Base-by-base conservation (phyloP, 2,888 invertebrate genomes). In the Folsomia manolachei region DNA sequence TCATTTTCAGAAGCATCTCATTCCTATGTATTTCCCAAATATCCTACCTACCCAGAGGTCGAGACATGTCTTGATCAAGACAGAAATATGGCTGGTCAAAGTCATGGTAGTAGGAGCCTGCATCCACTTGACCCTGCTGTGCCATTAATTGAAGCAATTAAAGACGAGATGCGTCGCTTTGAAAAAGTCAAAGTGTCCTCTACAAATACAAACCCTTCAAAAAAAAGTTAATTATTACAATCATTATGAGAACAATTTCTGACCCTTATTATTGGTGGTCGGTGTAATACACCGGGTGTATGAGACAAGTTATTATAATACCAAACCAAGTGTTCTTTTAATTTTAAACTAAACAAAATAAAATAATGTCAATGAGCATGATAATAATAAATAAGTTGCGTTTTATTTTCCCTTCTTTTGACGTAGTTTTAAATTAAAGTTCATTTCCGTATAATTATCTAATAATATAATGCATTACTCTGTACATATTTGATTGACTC, bases 131-230 rank as follows among this genome's bases (percentile, higher is more conserved):
- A 93, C 83, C 91, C 93, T 0, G 93, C 93, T 0, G 88, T 92
- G 18, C 93, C 93, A 0, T 86, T 94, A 26, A 93, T 94, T 81
- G 89, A 90, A 62, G 92, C 93, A 76, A 94, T 94, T 82, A 93
- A 92, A 83, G 89, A 88, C 75, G 94, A 94, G 80, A 82, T 84
- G 69, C 82, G 83, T 65, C 62, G 78, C 64, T 80, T 80, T 70
- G 80, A 79, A 61, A 78, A 19, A 60, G 67, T 67, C 18, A 67
- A 67, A 56, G 67, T 67, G 9, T 67, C 67, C 24, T 67, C 67
- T 2, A 7, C 60, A 9, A 9, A 7, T n/a, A 19, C 39, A 14
- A 14, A 39, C 39, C 14, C 14, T 4, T 39, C 56, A 56, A 56
- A 56, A 19, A 56, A 56, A n/a, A 56, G 56, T 56, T 56, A 56